A percentile compares a stretch with the other conserved stretches of the same genome.
These are phyloP conservation scores for Erebia aethiops DNA, from an alignment of 2,888 invertebrate genomes.

Conservation along the genomic window DNA sequence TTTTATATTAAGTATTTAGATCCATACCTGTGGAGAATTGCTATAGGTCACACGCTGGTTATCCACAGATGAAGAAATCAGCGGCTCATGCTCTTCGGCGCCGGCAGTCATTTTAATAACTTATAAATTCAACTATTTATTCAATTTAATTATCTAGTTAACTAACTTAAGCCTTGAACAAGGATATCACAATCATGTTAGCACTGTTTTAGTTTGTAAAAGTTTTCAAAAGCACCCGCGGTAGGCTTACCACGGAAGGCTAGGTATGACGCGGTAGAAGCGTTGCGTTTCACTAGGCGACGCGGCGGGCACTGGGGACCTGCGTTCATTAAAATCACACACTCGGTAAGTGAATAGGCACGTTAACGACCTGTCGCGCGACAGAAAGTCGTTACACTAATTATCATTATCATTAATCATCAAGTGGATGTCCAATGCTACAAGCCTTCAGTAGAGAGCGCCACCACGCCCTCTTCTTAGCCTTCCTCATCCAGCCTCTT, in stretches of 20 bases:
- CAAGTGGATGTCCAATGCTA: too few species aligned
- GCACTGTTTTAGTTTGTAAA: not conserved
- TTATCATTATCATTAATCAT: not conserved
- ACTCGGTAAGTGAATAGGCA: not conserved
- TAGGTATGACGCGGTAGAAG: not conserved
- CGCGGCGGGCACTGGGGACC: conserved; percentile 1
- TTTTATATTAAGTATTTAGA: not conserved
- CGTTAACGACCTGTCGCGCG: not conserved
- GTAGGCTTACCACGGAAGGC: not conserved
- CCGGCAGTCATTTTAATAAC: conserved; percentile 68
- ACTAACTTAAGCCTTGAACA: not conserved
- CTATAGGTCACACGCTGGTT: conserved; percentile 70
- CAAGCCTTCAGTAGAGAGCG: too few species aligned
- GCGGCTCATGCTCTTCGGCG: conserved; percentile 76
- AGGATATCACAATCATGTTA: conserved; percentile 11
- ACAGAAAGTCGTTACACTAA: not conserved
- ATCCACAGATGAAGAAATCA: conserved; percentile 73
- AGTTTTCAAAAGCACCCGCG: conserved; percentile 18
- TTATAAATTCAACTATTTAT: not conserved
- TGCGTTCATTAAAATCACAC: conserved; percentile 5
- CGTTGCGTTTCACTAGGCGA: conserved; percentile 9
- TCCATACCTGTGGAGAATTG: conserved; percentile 67
- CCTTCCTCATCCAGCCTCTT: too few species aligned
- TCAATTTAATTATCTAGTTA: not conserved
- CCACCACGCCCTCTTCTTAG: too few species aligned